Evolutionary conservation across 2,888 invertebrate genomes (phyloP), one percentile per base, ranked within the genome.

Genomic region (Anorthoa munda): DNA sequence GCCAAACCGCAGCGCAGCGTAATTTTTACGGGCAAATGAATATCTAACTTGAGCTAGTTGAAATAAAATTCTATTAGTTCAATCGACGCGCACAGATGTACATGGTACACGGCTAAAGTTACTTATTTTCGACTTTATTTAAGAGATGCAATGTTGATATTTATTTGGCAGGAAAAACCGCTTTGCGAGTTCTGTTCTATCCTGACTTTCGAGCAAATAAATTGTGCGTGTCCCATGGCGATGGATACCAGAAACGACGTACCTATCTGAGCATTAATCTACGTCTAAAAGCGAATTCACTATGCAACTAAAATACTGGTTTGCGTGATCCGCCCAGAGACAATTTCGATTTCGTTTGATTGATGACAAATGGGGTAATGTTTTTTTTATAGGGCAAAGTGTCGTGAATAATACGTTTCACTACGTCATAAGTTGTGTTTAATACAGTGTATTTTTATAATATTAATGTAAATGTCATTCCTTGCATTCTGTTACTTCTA

Each of bases 351-450:
- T 21, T 21, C 39, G 3, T 59, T 64, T 51, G 9, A 60, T 31
- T 21, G 4, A 15, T 71, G 15, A 72, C 2, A 48, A 79, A 53
- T 71, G 15, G 13, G 5, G 17, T 13, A 45, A 23, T 26, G 50
- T 55, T 4, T 15, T 26, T 21, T 23, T 48, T 39, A n/a, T 21
- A 11, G 4, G 13, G 4, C 12, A 18, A 3, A 3, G 13, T 46
- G 5, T 56, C 12, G 15, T 50, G 21, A 58, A 26, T 66, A 46
- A 55, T 21, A 73, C 12, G 4, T 60, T 56, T 61, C 0, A 83
- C 74, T 68, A 79, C 65, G 67, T 68, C 74, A 68, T 65, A 83
- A 68, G 58, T 80, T 83, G 75, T 59, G 59, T 77, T 59, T 0
- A 53, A 66, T 65, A 65, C 50, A 61, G 66, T 74, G 31, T 12